phyloP scores from a whole-genome alignment of 2,113 vertebrate genomes.

The Leptodactylus fuscus region DNA sequence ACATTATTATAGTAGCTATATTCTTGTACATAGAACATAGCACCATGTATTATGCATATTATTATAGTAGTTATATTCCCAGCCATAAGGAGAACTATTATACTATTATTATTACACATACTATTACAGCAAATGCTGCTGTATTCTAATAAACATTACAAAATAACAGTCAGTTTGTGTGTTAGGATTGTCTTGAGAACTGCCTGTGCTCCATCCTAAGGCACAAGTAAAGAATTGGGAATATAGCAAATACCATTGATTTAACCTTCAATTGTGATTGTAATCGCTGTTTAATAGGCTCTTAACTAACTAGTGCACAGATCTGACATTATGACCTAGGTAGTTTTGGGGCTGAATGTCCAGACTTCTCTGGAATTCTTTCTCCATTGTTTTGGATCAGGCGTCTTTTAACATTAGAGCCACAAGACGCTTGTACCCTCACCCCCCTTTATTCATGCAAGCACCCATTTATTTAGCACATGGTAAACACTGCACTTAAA shows the following conservation, averaged over 20 bases:
- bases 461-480: background rate
- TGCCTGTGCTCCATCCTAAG: too few relatives aligned
- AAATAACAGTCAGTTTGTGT: too few relatives aligned
- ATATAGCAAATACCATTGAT: background rate
- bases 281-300: background rate
- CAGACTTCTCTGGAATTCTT: background rate
- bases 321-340: background rate
- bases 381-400: background rate
- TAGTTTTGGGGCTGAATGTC: background rate
- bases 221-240: background rate
- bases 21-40: background rate
- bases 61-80: too few relatives aligned
- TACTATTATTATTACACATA: background rate
- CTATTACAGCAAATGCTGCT: too few relatives aligned
- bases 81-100: background rate
- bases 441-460: background rate
- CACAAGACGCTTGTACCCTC: background rate
- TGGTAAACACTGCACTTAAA: background rate
- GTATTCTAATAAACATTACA: too few relatives aligned
- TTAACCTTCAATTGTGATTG: background rate
- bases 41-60: too few relatives aligned
- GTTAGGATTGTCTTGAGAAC: too few relatives aligned
- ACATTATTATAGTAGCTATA: too few relatives aligned
- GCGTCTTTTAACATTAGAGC: background rate
- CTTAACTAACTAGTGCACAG: background rate